Conservation (phyloP, 2,113 vertebrate species). For the Periophthalmodon schlosseri region DNA sequence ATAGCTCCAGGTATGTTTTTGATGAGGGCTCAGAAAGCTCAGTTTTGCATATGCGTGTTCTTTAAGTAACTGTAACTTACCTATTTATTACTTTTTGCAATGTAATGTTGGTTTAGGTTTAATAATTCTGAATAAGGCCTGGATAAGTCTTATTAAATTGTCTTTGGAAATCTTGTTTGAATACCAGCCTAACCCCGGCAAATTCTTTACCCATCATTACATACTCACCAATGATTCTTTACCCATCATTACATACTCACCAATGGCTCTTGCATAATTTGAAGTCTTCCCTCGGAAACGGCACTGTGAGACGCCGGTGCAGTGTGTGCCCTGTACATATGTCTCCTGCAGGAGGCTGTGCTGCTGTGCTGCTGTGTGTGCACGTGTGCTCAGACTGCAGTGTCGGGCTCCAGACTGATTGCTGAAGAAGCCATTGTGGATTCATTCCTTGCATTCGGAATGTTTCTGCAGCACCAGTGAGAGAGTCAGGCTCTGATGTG, state of each 20-base stretch:
- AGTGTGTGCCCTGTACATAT: conserved; percentile 14
- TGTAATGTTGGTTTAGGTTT: not conserved
- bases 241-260: not conserved
- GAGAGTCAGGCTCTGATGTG: conserved; percentile 44
- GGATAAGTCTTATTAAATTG: not conserved
- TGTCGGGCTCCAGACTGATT: conserved; percentile 30
- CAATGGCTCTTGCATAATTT: not conserved
- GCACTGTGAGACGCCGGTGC: conserved; percentile 5
- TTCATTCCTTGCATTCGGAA: conserved; percentile 43
- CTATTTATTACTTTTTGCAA: no score
- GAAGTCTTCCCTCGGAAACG: conserved; percentile 7
- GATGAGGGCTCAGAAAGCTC: no score
- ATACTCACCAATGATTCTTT: not conserved
- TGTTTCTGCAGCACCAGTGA: conserved; percentile 27
- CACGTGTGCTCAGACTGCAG: conserved; percentile 12
- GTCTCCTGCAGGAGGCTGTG: conserved; percentile 13
- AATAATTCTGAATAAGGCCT: not conserved
- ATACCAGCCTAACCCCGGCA: not conserved
- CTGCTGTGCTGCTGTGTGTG: not conserved
- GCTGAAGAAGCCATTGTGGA: conserved; percentile 37
- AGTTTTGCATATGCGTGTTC: no score
- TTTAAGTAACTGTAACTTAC: no score
- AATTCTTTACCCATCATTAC: not conserved
- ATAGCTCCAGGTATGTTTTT: no score
- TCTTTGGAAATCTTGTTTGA: not conserved